Percentiles rank a stretch among this genome's conserved stretches.
Conservation (phyloP, 2,797 vertebrate species). For the Octomys mimax region DNA sequence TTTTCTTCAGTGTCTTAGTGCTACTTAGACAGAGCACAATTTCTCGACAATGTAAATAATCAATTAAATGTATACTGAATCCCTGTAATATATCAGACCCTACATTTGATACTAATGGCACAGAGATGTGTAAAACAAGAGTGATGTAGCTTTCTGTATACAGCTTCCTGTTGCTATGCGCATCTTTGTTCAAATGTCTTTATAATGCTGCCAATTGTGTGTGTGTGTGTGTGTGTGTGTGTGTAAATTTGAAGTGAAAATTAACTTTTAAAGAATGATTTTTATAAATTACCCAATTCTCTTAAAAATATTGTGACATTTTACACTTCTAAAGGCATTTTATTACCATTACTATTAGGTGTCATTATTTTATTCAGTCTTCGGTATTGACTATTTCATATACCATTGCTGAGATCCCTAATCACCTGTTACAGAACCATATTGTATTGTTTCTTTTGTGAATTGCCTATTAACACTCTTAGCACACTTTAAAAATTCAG, state of each 20-base stretch:
- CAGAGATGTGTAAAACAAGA: background rate
- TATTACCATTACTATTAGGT: background rate
- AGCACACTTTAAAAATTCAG: slow-evolving; percentile 48
- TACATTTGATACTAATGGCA: background rate
- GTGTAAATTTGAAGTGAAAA: slow-evolving; percentile 48
- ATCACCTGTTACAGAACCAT: background rate
- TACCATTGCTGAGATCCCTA: background rate
- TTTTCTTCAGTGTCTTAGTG: background rate
- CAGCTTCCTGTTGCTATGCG: background rate
- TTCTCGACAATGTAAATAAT: slow-evolving; percentile 23
- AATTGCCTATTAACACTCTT: slow-evolving; percentile 66
- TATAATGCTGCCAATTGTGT: background rate
- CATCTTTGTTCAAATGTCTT: slow-evolving; percentile 59
- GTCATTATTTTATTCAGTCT: background rate
- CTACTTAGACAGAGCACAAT: background rate
- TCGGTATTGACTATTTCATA: background rate
- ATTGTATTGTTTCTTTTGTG: slow-evolving; percentile 48
- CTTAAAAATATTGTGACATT: background rate
- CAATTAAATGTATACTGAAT: slow-evolving; percentile 14
- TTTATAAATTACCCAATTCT: slow-evolving; percentile 38
- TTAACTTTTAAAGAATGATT: slow-evolving; percentile 43
- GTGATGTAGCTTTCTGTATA: background rate
- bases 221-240: background rate
- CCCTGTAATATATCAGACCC: background rate
- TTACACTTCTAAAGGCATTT: background rate